phyloP scores from a whole-genome alignment of 2,113 vertebrate genomes.

The Sebastes fasciatus region DNA sequence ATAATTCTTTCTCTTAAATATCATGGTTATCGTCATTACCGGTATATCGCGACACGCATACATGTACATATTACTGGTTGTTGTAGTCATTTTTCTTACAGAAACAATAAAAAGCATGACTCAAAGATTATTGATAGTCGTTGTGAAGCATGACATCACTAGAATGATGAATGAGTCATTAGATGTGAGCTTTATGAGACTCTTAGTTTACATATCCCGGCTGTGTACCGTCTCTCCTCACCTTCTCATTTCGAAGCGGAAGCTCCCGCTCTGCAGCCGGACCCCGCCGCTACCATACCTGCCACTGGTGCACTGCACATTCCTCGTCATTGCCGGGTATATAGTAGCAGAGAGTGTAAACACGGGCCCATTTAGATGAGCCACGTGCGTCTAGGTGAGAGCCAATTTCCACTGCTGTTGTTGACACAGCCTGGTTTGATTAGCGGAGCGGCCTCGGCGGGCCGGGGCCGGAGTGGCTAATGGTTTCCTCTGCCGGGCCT shows the following conservation, averaged over 20 bases:
- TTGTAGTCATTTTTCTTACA: no score
- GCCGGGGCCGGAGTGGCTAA: conserved; percentile 52
- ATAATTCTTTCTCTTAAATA: no score
- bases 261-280: neutral
- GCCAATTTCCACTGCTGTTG: conserved; percentile 58
- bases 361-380: conserved; percentile 57
- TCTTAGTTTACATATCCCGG: conserved; percentile 4
- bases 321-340: conserved; percentile 31
- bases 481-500: conserved; percentile 65
- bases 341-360: conserved; percentile 54
- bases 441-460: conserved; percentile 37
- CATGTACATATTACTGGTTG: no score
- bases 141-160: conserved; percentile 13
- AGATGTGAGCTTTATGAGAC: neutral
- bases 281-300: conserved; percentile 12
- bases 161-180: conserved; percentile 6
- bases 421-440: conserved; percentile 70
- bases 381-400: conserved; percentile 45
- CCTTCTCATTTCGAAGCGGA: conserved; percentile 48
- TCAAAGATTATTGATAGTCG: neutral
- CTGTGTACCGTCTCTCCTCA: conserved; percentile 53
- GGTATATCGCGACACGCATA: no score
- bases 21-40: no score
- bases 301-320: conserved; percentile 48
- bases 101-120: no score